phyloP scores from a whole-genome alignment of 1,140 invertebrate genomes.

The Akabosia matsudoensis region DNA sequence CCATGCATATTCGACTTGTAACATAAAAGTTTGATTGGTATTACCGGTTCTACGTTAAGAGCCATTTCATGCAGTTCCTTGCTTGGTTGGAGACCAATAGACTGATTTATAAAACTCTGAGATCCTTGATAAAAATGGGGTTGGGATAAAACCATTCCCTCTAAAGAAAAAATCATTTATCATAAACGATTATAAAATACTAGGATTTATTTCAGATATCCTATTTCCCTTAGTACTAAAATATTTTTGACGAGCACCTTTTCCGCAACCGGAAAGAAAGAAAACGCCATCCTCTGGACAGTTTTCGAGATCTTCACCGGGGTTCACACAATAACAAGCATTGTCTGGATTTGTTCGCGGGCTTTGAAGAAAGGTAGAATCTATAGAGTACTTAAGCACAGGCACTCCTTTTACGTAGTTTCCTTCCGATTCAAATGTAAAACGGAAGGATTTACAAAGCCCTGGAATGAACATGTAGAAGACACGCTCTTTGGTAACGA shows the following conservation, averaged over 20 bases:
- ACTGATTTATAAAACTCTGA: neutral
- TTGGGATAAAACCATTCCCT: slow-evolving; percentile 22
- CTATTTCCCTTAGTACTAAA: too few relatives aligned
- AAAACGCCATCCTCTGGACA: slow-evolving; percentile 30
- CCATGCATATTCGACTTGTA: too few relatives aligned
- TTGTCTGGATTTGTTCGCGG: slow-evolving; percentile 25
- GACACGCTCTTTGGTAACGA: slow-evolving; percentile 22
- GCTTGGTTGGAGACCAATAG: slow-evolving; percentile 30
- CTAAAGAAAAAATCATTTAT: too few relatives aligned
- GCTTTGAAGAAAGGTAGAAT: neutral
- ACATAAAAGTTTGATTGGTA: neutral
- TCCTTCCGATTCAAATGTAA: slow-evolving; percentile 20
- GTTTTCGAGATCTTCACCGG: slow-evolving; percentile 28
- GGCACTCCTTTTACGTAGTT: slow-evolving; percentile 23
- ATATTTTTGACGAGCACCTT: slow-evolving; percentile 26
- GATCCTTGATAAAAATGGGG: slow-evolving; percentile 38
- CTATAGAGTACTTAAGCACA: neutral
- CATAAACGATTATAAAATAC: too few relatives aligned
- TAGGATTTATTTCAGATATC: too few relatives aligned
- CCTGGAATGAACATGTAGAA: slow-evolving; percentile 30
- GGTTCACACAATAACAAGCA: slow-evolving; percentile 25
- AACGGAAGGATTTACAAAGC: slow-evolving; percentile 29
- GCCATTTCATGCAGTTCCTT: slow-evolving; percentile 32
- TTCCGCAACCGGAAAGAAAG: slow-evolving; percentile 19
- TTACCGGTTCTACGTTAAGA: slow-evolving; percentile 34